phyloP scores from a whole-genome alignment of 2,888 invertebrate species.

The Erebia ligea region DNA sequence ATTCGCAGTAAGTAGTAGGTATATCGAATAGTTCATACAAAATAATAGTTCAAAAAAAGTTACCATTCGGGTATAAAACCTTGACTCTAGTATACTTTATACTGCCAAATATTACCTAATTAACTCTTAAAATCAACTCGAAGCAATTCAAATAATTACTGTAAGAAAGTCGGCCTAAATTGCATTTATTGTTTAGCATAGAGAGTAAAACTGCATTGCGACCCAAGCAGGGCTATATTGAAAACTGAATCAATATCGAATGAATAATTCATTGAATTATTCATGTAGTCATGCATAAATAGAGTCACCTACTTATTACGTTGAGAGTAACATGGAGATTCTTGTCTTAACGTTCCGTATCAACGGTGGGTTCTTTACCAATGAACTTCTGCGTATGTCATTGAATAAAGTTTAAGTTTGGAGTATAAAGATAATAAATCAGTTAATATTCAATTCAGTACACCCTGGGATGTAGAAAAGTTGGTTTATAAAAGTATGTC shows the following conservation, averaged over 20 bases:
- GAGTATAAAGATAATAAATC: background rate
- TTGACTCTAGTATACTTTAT: too few species aligned
- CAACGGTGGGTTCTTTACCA: background rate
- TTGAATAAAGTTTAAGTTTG: background rate
- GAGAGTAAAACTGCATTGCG: background rate
- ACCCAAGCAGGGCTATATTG: background rate
- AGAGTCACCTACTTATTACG: background rate
- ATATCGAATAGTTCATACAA: too few species aligned
- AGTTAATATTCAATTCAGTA: too few species aligned
- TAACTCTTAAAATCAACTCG: too few species aligned
- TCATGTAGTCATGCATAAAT: constrained; percentile 2
- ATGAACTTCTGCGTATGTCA: background rate
- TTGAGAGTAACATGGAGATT: background rate
- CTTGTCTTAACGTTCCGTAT: background rate
- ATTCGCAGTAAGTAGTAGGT: too few species aligned
- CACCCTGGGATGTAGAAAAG: too few species aligned
- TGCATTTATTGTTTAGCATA: background rate
- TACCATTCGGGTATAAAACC: too few species aligned
- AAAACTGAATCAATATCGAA: background rate
- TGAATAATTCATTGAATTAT: constrained; percentile 8
- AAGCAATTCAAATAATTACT: too few species aligned
- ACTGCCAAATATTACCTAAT: too few species aligned
- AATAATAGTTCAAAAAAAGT: too few species aligned
- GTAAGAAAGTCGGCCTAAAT: too few species aligned
- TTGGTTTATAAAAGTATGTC: too few species aligned